Evolutionary conservation across 2,797 vertebrate species (phyloP), one percentile per base, ranked within the genome.

Genomic region (Microctenopoma lineatum): DNA sequence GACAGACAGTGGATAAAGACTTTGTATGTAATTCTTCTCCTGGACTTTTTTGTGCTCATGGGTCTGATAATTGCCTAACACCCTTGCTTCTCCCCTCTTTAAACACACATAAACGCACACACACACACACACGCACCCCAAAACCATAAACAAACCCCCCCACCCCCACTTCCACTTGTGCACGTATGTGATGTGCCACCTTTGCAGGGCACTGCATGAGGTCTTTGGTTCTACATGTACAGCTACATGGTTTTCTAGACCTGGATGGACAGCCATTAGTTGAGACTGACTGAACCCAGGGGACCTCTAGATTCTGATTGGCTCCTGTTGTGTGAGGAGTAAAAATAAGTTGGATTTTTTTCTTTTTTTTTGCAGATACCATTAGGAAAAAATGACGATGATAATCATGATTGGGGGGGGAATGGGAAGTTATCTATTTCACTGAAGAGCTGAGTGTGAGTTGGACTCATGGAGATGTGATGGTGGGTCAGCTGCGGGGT

Each of bases 141-240:
- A 51, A 59, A 58, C 25, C 66, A 73, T 63, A 59, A 80, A 34
- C 61, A 51, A 52, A 46, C 62, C 27, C 52, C 62, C 27, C 14
- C 36, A 29, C 27, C 5, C 5, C 58, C 69, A 71, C 74, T 60
- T 83, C 84, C 79, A 81, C 87, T 73, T 77, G 84, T 89, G 82
- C 88, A 90, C 87, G 71, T 84, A 81, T 79, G 82, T 85, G 79
- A 84, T 79, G 87, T 87, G 86, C 84, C 84, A 81, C 80, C 63
- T 70, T 94, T 90, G 75, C 95, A 76, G 85, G 86, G 81, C 82
- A 83, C 85, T 82, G 87, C 90, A 91, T 88, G 87, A 87, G 95
- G 95, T 93, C 95, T 94, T 92, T 91, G 93, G 95, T 84, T 96
- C 95, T 93, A 95, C 93, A 90, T 89, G 89, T 96, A 95, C 85